These are phyloP conservation scores for Drosophila pallidifrons DNA, from an alignment of 1,140 invertebrate species.

Conservation along the genomic window DNA sequence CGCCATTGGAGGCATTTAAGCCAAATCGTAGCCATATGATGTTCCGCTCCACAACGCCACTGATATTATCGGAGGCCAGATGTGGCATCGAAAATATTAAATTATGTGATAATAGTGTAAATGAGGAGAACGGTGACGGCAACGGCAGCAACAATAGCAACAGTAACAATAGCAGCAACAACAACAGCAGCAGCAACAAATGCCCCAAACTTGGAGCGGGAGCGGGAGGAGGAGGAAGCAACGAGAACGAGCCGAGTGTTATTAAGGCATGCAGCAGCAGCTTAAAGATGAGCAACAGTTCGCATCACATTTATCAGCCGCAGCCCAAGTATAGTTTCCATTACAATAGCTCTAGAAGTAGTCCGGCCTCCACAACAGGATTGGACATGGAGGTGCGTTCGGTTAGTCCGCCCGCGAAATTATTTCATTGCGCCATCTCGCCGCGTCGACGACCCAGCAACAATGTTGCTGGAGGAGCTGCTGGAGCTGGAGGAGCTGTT, in stretches of 20 bases:
- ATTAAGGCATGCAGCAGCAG: slow-evolving; percentile 79
- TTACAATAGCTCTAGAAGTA: slow-evolving; percentile 78
- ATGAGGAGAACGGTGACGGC: slow-evolving; percentile 78
- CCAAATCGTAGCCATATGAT: slow-evolving; percentile 87
- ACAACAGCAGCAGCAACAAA: slow-evolving; percentile 49
- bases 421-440: slow-evolving; percentile 89
- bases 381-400: slow-evolving; percentile 86
- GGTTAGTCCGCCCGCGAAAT: slow-evolving; percentile 90
- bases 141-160: slow-evolving; percentile 8
- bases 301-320: slow-evolving; percentile 83
- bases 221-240: slow-evolving; percentile 30
- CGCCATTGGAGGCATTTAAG: slow-evolving; percentile 94
- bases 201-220: slow-evolving; percentile 52
- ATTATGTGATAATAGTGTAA: slow-evolving; percentile 85
- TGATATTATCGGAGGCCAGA: slow-evolving; percentile 84
- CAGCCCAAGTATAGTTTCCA: slow-evolving; percentile 84
- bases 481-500: slow-evolving; percentile 31
- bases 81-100: slow-evolving; percentile 85
- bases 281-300: slow-evolving; percentile 83
- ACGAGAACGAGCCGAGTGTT: slow-evolving; percentile 69
- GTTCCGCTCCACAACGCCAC: slow-evolving; percentile 85
- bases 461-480: slow-evolving; percentile 50
- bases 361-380: slow-evolving; percentile 84
- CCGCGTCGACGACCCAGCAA: slow-evolving; percentile 87
- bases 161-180: slow-evolving; percentile 20